Conservation (phyloP, 2,797 vertebrate species). For the Limnodromus scolopaceus region DNA sequence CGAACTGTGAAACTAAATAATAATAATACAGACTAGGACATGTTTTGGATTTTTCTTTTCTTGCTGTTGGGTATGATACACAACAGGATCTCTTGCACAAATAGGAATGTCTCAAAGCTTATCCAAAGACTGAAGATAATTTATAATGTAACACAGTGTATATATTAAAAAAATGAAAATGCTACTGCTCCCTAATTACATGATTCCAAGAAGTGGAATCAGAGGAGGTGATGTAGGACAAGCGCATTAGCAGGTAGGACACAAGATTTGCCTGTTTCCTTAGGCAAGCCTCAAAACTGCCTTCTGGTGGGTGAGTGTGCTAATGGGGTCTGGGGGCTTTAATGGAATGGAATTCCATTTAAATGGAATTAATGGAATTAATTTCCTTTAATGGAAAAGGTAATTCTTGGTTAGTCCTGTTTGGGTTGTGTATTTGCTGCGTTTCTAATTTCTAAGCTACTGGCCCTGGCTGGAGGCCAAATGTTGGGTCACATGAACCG, state of each 20-base stretch:
- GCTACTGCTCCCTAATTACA: neutral
- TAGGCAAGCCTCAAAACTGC: neutral
- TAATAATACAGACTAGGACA: neutral
- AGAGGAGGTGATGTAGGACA: neutral
- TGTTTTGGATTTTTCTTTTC: neutral
- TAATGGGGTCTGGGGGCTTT: neutral
- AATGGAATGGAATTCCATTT: no score
- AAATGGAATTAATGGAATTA: no score
- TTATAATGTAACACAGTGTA: neutral
- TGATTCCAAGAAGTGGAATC: neutral
- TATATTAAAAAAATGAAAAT: neutral
- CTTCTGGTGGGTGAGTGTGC: neutral
- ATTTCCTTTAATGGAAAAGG: neutral
- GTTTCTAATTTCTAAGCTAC: neutral
- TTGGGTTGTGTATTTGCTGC: neutral
- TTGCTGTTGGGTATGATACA: neutral
- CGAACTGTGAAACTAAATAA: neutral
- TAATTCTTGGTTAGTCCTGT: neutral
- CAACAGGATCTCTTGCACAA: neutral
- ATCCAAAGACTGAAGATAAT: neutral
- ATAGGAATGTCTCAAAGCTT: neutral
- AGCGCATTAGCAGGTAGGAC: neutral
- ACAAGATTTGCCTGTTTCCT: neutral
- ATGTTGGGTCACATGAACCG: accelerated
- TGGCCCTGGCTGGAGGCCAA: neutral